Percentiles rank a stretch among this genome's conserved stretches.
These are phyloP conservation scores for Frankliniella fusca DNA, from an alignment of 2,888 invertebrate species.

Conservation along the genomic window DNA sequence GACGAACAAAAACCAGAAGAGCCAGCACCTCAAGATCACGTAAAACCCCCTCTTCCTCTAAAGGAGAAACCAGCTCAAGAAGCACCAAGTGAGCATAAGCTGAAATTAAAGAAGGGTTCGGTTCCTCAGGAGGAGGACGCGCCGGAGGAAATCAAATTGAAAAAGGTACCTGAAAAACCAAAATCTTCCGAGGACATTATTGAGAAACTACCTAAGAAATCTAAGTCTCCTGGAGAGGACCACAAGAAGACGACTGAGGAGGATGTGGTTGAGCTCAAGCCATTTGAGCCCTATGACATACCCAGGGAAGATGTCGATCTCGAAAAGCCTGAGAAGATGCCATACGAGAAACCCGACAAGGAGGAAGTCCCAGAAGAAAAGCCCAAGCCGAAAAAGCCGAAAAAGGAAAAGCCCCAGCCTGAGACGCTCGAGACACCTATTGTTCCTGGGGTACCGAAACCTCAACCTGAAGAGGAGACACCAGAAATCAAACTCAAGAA, in stretches of 20 bases:
- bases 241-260: slow-evolving; percentile 45
- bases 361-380: slow-evolving; percentile 36
- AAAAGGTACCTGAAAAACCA: slow-evolving; percentile 25
- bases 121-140: slow-evolving; percentile 38
- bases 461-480: slow-evolving; percentile 30
- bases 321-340: slow-evolving; percentile 9
- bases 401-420: slow-evolving; percentile 30
- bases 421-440: slow-evolving; percentile 28
- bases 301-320: slow-evolving; percentile 36
- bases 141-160: slow-evolving; percentile 32
- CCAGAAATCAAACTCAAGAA: slow-evolving; percentile 29
- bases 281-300: background rate
- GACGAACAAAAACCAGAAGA: background rate
- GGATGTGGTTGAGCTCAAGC: slow-evolving; percentile 41
- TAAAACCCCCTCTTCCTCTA: background rate
- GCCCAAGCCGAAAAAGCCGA: slow-evolving; percentile 28
- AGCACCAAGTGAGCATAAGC: background rate
- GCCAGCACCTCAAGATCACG: slow-evolving; percentile 31
- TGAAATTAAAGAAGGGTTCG: slow-evolving; percentile 37
- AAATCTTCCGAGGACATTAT: too few species aligned
- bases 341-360: slow-evolving; percentile 37
- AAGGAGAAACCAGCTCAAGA: background rate
- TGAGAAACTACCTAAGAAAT: slow-evolving; percentile 43
- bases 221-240: slow-evolving; percentile 45
- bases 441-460: slow-evolving; percentile 31